Evolutionary conservation across 92 coral and sea anemone species (phyloP).

Genomic region (Paragorgia papillata): DNA sequence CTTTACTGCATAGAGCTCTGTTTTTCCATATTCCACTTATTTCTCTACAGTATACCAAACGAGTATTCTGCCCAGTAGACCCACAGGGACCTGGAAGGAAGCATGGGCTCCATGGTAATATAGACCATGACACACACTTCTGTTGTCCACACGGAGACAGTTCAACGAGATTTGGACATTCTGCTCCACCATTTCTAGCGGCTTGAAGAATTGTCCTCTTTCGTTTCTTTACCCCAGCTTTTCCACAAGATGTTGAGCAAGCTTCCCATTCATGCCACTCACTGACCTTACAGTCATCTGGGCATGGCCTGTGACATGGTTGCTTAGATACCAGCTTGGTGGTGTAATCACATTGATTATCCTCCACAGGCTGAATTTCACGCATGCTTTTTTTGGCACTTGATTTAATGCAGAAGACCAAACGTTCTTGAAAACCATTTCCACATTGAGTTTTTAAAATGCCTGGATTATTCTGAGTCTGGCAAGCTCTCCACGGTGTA

Average conservation of each 20-base stretch:
- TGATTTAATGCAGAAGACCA: conserved; percentile 13
- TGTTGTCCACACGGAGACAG: background rate
- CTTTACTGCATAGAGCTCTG: background rate
- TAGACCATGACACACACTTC: background rate
- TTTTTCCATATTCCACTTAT: background rate
- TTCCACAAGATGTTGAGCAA: conserved; percentile 21
- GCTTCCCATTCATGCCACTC: conserved; percentile 29
- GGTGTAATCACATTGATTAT: conserved; percentile 3
- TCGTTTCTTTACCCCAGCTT: background rate
- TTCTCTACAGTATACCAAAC: background rate
- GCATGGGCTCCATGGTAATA: background rate
- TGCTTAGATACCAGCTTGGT: conserved; percentile 14
- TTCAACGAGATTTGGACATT: conserved; percentile 3
- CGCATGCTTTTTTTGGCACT: background rate
- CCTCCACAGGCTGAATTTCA: conserved; percentile 19
- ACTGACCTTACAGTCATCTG: conserved; percentile 25
- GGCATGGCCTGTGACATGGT: conserved; percentile 14
- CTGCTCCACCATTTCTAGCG: background rate
- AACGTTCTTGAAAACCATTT: conserved; percentile 9
- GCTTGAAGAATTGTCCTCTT: background rate
- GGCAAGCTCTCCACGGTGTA: conserved; percentile 8
- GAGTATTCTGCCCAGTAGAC: background rate
- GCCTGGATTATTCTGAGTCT: background rate
- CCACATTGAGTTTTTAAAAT: background rate
- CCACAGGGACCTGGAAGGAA: background rate